These are phyloP conservation scores for Pyrrhosoma nymphula DNA, from an alignment of 2,888 invertebrate genomes.

Conservation along the genomic window DNA sequence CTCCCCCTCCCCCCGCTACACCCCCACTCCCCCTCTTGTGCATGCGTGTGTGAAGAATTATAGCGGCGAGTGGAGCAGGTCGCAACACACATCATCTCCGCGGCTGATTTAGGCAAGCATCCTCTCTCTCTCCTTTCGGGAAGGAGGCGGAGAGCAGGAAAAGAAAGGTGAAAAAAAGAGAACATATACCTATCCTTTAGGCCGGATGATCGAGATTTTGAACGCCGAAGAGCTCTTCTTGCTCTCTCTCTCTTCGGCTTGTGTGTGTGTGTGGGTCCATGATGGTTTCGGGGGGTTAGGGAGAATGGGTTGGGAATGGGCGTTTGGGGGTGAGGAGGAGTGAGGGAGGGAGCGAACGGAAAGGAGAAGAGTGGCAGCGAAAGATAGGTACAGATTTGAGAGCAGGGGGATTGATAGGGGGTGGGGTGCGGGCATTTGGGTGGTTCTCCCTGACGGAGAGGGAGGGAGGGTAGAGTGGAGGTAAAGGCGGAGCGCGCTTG, in stretches of 20 bases:
- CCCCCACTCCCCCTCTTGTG: not conserved
- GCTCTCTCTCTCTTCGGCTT: not conserved
- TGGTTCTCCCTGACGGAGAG: not conserved
- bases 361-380: conserved; percentile 14
- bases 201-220: conserved; percentile 26
- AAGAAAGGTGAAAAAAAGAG: conserved; percentile 43
- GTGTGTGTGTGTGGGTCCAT: conserved; percentile 15
- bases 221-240: not conserved
- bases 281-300: not conserved
- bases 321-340: not conserved
- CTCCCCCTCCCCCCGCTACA: too few relatives aligned
- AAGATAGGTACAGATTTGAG: conserved; percentile 66
- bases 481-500: conserved; percentile 6
- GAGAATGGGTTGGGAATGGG: not conserved
- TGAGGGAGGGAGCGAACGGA: not conserved
- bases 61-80: conserved; percentile 2
- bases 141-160: not conserved
- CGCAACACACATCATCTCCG: conserved; percentile 51
- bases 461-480: not conserved
- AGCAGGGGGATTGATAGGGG: conserved; percentile 42
- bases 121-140: conserved; percentile 29
- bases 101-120: conserved; percentile 40
- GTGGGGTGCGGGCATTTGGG: not conserved
- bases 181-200: not conserved
- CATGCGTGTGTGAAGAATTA: conserved; percentile 38